Evolutionary conservation across 2,888 invertebrate genomes (phyloP), one percentile per base, ranked within the genome.

Genomic region (Dolichomitus sp.): DNA sequence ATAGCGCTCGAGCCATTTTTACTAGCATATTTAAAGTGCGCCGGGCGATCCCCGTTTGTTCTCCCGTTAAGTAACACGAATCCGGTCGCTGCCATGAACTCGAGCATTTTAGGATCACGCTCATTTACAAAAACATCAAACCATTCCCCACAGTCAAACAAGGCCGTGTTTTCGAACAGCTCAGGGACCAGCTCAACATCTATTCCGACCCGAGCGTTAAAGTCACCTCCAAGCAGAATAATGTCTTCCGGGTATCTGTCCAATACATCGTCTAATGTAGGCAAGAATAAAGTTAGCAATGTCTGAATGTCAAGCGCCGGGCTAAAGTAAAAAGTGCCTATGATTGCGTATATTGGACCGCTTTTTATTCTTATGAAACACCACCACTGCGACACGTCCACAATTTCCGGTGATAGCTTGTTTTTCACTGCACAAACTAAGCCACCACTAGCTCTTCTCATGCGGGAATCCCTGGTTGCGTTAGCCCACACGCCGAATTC

Each of bases 341-440:
- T 19, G n/a, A 72, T 59, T 2, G 30, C 40, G n/a, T 42, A 23
- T 59, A 57, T 19, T 4, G 50, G 11, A 19, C n/a, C 40, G 2
- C 23, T 23, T 23, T 23, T 23, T 1, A 23, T 23, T 23, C 23
- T 23, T 23, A 23, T 23, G 2, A 42, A 4, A n/a, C 57, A 33
- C 72, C 72, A 72, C 72, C 72, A 57, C 5, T 37, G 52, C 14
- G 72, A 72, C 42, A n/a, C 5, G 9, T 37, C 37, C 6, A 72
- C 14, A 12, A 42, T 14, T 33, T 23, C 27, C 11, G 72, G 40
- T 4, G 1, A 23, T 0, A 72, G 27, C 23, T 72, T 40, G 4
- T 72, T 52, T 19, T 30, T 40, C 5, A 37, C 19, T 11, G 42
- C 30, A 9, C 42, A 42, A 1, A 57, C 23, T 14, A 57, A 54